Evolutionary conservation across 2,888 invertebrate species (phyloP).

Genomic region (Orchesella flavescens): DNA sequence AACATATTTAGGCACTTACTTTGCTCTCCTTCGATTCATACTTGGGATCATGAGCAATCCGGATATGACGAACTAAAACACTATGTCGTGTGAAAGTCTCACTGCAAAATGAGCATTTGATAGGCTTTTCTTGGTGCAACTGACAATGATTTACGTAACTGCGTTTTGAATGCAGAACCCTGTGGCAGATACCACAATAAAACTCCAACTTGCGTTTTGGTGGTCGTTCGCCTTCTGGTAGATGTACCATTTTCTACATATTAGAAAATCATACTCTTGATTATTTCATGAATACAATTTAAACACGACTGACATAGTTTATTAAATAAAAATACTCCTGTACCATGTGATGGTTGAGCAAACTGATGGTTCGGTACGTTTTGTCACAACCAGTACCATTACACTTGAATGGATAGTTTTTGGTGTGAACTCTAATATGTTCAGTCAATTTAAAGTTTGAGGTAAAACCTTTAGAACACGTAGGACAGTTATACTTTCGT

Average conservation of each 20-base stretch:
- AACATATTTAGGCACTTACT: constrained; percentile 74
- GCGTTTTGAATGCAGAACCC: constrained; percentile 83
- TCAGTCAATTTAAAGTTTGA: constrained; percentile 70
- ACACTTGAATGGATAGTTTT: constrained; percentile 67
- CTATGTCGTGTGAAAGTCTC: constrained; percentile 90
- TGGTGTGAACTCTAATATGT: constrained; percentile 69
- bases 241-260: constrained; percentile 63
- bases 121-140: constrained; percentile 87
- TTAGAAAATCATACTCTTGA: background rate
- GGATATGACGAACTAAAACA: constrained; percentile 87
- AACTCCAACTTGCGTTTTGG: constrained; percentile 64
- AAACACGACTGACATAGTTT: too few species aligned
- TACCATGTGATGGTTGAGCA: constrained; percentile 69
- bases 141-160: constrained; percentile 90
- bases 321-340: background rate
- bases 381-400: constrained; percentile 66
- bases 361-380: constrained; percentile 67
- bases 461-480: constrained; percentile 69
- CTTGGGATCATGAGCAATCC: constrained; percentile 85
- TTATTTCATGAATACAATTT: too few species aligned
- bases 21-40: constrained; percentile 80
- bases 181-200: constrained; percentile 69
- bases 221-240: constrained; percentile 56
- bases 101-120: constrained; percentile 88
- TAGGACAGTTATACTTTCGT: constrained; percentile 63